Percentiles rank a stretch among this genome's conserved stretches.
Conservation (phyloP, 2,797 vertebrate species). For the Potorous gilbertii region DNA sequence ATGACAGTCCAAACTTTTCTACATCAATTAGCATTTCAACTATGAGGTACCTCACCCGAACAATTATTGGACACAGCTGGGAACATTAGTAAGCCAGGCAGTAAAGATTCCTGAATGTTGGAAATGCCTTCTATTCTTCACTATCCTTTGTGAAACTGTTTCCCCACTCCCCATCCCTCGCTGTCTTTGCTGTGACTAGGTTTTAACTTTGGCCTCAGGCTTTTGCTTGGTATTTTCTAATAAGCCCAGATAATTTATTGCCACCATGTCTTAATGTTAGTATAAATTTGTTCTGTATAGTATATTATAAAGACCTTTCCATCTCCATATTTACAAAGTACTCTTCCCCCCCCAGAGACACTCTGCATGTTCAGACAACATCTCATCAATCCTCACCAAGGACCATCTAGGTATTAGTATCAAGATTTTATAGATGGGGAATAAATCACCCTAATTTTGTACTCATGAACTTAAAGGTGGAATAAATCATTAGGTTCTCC, state of each 20-base stretch:
- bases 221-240: constrained; percentile 28
- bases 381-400: constrained; percentile 58
- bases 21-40: constrained; percentile 21
- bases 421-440: constrained; percentile 40
- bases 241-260: constrained; percentile 32
- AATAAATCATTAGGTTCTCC: constrained; percentile 35
- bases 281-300: constrained; percentile 34
- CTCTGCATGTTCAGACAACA: neutral
- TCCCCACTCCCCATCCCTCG: neutral
- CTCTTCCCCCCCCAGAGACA: neutral
- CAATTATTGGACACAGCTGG: constrained; percentile 47
- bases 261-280: constrained; percentile 39
- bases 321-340: neutral
- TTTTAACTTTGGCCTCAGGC: neutral
- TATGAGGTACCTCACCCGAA: neutral
- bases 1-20: neutral
- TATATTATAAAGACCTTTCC: neutral
- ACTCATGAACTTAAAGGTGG: constrained; percentile 34
- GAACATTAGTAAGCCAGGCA: constrained; percentile 24
- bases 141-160: neutral
- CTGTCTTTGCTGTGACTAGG: neutral
- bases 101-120: constrained; percentile 11
- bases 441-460: neutral
- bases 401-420: constrained; percentile 15
- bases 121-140: neutral